Evolutionary conservation across 2,113 vertebrate species (phyloP).

Genomic region (Tyto alba): DNA sequence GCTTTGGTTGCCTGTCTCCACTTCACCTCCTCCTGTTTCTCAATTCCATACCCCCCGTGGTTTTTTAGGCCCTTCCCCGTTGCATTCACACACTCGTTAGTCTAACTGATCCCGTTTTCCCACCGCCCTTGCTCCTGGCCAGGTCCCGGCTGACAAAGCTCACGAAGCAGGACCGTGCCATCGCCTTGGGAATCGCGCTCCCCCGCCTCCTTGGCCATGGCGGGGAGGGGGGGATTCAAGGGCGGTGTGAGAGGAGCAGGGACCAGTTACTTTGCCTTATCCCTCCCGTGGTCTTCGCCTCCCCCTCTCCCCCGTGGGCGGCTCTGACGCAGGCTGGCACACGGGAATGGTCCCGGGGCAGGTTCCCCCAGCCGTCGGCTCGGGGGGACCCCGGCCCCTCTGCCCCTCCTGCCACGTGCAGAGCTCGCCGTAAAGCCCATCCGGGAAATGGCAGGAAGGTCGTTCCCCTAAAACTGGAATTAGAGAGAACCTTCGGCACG

Average conservation of each 20-base stretch:
- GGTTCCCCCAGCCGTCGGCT: accelerated
- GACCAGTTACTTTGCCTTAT: not conserved
- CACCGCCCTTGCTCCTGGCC: not conserved
- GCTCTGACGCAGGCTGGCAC: accelerated
- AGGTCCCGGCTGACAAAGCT: slow-evolving; percentile 35
- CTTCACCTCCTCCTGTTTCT: not conserved
- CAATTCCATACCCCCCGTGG: not conserved
- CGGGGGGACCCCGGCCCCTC: not conserved
- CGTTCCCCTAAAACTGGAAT: not conserved
- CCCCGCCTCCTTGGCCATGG: not conserved
- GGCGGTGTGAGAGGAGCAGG: not conserved
- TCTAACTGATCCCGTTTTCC: not conserved
- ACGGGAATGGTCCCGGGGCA: not conserved
- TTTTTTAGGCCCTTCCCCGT: not conserved
- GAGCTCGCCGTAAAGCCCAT: not conserved
- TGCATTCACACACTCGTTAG: not conserved
- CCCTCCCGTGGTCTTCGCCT: not conserved
- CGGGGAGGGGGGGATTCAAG: not conserved
- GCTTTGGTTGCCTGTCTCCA: not conserved
- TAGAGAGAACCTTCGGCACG: not conserved
- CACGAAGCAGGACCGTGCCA: slow-evolving; percentile 79
- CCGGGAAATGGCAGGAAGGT: not conserved
- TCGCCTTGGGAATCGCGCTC: not conserved
- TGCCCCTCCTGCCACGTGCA: not conserved
- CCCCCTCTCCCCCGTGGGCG: accelerated